Evolutionary conservation across 2,888 invertebrate genomes (phyloP), one percentile per base, ranked within the genome.

Genomic region (Drosophila fulvimacula): DNA sequence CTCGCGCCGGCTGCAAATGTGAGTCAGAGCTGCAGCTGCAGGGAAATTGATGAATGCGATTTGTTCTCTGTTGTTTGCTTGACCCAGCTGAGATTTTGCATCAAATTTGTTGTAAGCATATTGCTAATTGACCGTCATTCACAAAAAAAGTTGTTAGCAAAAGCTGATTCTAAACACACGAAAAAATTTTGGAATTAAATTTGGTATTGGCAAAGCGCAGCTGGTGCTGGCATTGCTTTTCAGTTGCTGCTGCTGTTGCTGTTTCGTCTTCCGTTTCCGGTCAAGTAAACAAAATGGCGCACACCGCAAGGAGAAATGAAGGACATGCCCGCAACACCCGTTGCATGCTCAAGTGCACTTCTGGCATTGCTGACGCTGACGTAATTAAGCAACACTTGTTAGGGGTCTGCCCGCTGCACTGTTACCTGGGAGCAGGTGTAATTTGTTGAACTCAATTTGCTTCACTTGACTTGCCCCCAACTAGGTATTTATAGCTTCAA

Each of bases 381-480:
- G 83, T 87, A 83, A 83, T 83, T 83, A 83, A 82, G 78, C 82
- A 87, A 84, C 87, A 83, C 87, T 83, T 86, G 84, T 83, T 83
- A 71, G 76, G 57, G 55, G 41, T 24, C 46, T 34, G 46, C 3
- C 2, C 34, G 57, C 11, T 13, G 15, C 69, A 59, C 53, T 27
- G 27, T 11, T 48, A 48, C 46, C 30, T 48, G 46, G 49, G 39
- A 83, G 67, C 82, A 84, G 84, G 80, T 84, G 84, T 69, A 83
- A 87, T 86, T 84, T 87, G 87, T 84, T 84, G 76, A 84, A 83
- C 87, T 73, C 84, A 84, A 81, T 83, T 87, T 83, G 80, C 73
- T 69, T 66, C 69, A 72, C 79, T 83, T 71, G 73, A 72, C 73
- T 79, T 69, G 60, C 32, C 59, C 38, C 36, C 51, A 19, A 17